A percentile compares a stretch with the other conserved stretches of the same genome.
Evolutionary conservation across 2,797 vertebrate genomes (phyloP).

Genomic region (Peromyscus nudipes): DNA sequence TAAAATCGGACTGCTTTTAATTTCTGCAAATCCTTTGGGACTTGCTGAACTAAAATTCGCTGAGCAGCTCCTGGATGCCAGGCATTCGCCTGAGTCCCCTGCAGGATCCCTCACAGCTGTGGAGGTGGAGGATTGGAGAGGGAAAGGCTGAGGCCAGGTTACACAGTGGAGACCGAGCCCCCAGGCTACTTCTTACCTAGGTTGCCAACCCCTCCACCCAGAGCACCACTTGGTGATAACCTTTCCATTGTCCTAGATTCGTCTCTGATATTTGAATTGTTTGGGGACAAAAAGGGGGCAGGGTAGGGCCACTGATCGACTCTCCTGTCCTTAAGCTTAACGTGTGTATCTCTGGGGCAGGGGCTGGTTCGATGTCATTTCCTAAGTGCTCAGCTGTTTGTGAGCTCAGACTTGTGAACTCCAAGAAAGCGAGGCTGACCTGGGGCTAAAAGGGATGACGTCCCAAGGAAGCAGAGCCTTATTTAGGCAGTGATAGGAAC

Average conservation of each 20-base stretch:
- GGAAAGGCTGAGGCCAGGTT: neutral
- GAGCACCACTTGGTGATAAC: neutral
- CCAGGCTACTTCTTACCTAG: neutral
- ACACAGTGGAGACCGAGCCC: neutral
- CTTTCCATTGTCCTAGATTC: neutral
- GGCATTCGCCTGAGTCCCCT: neutral
- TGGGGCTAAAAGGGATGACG: neutral
- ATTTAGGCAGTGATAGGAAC: neutral
- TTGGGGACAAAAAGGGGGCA: neutral
- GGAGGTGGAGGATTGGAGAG: neutral
- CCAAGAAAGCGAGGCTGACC: neutral
- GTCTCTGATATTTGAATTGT: neutral
- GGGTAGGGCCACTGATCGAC: neutral
- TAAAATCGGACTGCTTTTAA: slow-evolving; percentile 34
- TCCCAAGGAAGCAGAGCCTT: neutral
- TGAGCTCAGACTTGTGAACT: neutral
- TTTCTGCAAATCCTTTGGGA: neutral
- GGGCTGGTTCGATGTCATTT: neutral
- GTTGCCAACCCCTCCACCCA: neutral
- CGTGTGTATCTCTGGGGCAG: neutral
- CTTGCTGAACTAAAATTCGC: neutral
- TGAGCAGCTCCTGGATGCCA: neutral
- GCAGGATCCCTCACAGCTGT: neutral
- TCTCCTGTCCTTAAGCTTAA: neutral
- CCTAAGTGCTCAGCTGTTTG: neutral